Base-by-base conservation (phyloP, 2,797 vertebrate species). In the Natrix natrix region DNA sequence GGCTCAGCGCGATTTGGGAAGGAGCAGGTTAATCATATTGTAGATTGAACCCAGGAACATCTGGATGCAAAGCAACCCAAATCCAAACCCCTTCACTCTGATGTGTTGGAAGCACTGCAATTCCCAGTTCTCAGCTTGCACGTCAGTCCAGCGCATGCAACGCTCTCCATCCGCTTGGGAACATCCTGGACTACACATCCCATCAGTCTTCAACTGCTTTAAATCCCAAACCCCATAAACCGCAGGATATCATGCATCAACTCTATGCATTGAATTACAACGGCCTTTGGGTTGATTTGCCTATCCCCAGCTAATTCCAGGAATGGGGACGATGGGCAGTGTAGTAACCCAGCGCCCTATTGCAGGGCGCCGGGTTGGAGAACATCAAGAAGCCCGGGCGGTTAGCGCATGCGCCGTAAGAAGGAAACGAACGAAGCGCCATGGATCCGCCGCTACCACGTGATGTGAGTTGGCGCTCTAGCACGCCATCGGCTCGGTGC, bases 381-480 rank as follows among this genome's bases (percentile, higher is more conserved):
- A 13, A 13, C 0, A 2, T 14, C 43, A 37, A 22, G 20, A 13
- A 89, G 16, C 60, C 2, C 22, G 8, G 1, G 3, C 26, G 11
- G 22, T 0, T 1, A 24, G 63, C 87, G 87, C 91, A 59, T 74
- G 87, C 87, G 91, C 37, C 1, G 0, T 11, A 24, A 48, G 8
- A 24, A 0, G 10, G 2, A 5, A 26, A 61, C 12, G 0, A 11
- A n/a, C 7, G 17, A 11, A 32, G 10, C 69, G 17, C 32, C 69
- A 1, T 17, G 32, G 0, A 22, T 20, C 7, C n/a, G n/a, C 78
- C 1, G 37, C n/a, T 5, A 24, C 60, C 94, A 94, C 95, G 0
- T 91, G 95, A 24, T 0, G 1, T 0, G 0, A 2, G 2, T 0
- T 0, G 57, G 0, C 8, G 1, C 13, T 11, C 60, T 1, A 3